phyloP scores from a whole-genome alignment of 2,113 vertebrate genomes.

The Microtus oregoni region DNA sequence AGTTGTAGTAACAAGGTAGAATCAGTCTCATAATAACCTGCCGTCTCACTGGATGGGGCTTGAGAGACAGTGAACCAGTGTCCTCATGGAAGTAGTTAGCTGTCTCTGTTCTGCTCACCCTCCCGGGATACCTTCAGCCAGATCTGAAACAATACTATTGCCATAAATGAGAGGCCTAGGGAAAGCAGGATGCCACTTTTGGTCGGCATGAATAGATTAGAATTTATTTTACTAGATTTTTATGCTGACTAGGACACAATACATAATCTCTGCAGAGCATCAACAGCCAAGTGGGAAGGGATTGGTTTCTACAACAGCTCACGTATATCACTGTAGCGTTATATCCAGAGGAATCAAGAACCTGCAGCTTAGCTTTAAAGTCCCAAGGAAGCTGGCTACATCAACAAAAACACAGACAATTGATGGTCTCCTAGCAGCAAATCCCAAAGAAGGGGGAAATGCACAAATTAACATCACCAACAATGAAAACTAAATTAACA shows the following conservation, averaged over 20 bases:
- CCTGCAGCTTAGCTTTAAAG: not conserved
- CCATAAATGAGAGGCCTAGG: not conserved
- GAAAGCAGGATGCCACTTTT: not conserved
- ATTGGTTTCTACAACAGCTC: not conserved
- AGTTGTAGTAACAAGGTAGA: not conserved
- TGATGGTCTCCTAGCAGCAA: no score
- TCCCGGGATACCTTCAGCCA: not conserved
- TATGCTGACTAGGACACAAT: not conserved
- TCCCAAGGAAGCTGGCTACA: not conserved
- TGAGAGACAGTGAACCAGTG: not conserved
- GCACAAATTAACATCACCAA: no score
- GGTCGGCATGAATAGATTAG: not conserved
- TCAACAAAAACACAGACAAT: no score
- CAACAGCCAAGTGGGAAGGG: not conserved
- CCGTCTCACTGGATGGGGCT: not conserved
- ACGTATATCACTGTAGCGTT: no score
- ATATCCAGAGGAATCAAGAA: not conserved
- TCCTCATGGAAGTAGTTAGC: no score
- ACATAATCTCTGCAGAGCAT: not conserved
- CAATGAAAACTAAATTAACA: no score
- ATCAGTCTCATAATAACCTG: no score
- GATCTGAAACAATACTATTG: not conserved
- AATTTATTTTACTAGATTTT: constrained; percentile 3
- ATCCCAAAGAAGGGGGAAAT: no score
- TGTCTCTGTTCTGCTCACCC: not conserved